These are phyloP conservation scores for Gastrophysa polygoni DNA, from an alignment of 2,888 invertebrate genomes.

Conservation along the genomic window DNA sequence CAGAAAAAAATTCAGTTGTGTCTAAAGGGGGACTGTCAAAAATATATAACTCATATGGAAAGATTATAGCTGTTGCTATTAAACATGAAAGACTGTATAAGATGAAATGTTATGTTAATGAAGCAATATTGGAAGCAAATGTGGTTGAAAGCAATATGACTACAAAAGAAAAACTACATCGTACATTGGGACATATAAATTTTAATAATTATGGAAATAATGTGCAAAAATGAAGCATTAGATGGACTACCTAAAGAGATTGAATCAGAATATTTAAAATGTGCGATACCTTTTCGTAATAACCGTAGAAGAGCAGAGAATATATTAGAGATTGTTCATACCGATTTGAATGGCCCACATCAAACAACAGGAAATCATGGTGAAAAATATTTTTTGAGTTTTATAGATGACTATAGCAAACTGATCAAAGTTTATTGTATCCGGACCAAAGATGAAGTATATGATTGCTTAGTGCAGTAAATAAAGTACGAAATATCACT, in stretches of 20 bases:
- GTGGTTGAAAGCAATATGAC: conserved; percentile 18
- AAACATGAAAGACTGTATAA: conserved; percentile 5
- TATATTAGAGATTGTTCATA: no score
- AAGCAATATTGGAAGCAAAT: conserved; percentile 3
- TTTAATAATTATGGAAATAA: conserved; percentile 39
- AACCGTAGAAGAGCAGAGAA: no score
- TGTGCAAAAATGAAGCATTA: no score
- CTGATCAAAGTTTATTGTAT: no score
- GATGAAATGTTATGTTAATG: conserved; percentile 4
- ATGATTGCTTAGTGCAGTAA: conserved; percentile 3
- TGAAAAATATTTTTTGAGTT: no score
- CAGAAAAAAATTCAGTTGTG: background rate
- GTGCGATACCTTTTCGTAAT: conserved; percentile 35
- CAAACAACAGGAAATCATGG: no score
- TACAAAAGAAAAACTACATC: conserved; percentile 38
- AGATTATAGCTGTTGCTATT: conserved; percentile 3
- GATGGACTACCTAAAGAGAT: no score
- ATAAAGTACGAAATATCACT: no score
- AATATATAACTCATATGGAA: background rate
- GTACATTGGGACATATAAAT: conserved; percentile 39
- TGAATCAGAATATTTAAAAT: conserved; percentile 35
- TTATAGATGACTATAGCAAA: no score
- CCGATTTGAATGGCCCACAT: no score
- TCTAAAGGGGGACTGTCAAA: conserved; percentile 1
- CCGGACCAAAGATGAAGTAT: no score